Evolutionary conservation across 2,797 vertebrate genomes (phyloP).

Genomic region (Rhinatrema bivittatum): DNA sequence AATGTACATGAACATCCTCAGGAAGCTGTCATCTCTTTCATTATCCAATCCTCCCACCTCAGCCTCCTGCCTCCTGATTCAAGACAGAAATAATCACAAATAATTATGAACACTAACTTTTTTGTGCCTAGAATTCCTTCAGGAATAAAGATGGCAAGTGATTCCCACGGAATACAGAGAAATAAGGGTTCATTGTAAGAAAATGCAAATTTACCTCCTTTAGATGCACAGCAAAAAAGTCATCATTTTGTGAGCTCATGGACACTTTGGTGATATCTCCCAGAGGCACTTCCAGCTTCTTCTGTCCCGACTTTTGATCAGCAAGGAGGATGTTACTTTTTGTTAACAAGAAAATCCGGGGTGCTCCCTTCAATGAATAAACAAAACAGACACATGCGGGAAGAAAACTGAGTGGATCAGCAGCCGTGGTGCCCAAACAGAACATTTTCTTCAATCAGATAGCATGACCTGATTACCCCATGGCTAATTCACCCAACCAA

Average conservation of each 20-base stretch:
- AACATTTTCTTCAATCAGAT: too few relatives aligned
- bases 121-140: too few relatives aligned
- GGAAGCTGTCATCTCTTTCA: too few relatives aligned
- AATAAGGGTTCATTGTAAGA: too few relatives aligned
- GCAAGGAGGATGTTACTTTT: constrained; percentile 87
- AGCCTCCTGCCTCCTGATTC: too few relatives aligned
- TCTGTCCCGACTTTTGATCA: constrained; percentile 93
- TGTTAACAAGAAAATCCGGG: constrained; percentile 88
- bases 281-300: constrained; percentile 87
- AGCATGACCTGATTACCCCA: neutral
- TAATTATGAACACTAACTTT: too few relatives aligned
- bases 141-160: too few relatives aligned
- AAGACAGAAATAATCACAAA: too few relatives aligned
- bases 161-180: too few relatives aligned
- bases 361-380: constrained; percentile 62
- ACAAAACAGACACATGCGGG: neutral
- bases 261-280: constrained; percentile 86
- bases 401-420: neutral
- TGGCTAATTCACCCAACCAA: too few relatives aligned
- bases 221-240: constrained; percentile 90
- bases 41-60: too few relatives aligned
- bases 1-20: neutral
- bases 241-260: constrained; percentile 87
- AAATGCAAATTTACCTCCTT: constrained; percentile 87
- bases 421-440: too few relatives aligned